These are phyloP conservation scores for Phenacoccus solenopsis DNA, from an alignment of 1,140 invertebrate species.

Conservation along the genomic window DNA sequence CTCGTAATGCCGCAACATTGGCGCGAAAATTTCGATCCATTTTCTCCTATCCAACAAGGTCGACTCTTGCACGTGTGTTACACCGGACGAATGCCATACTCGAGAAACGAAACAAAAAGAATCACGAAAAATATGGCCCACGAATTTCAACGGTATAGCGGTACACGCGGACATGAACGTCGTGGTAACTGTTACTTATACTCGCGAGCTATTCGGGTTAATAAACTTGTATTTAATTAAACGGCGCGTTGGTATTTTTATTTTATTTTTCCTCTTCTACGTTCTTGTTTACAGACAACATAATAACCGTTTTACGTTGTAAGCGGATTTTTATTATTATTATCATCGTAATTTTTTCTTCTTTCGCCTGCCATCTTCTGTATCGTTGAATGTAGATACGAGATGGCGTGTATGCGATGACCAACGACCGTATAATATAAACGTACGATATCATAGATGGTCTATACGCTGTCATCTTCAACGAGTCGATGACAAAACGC, in stretches of 20 bases:
- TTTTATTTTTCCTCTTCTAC: too few relatives aligned
- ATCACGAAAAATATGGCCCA: too few relatives aligned
- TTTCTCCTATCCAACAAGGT: too few relatives aligned
- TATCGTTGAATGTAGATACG: not conserved
- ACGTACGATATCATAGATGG: not conserved
- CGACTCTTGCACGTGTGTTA: too few relatives aligned
- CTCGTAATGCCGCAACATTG: too few relatives aligned
- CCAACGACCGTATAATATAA: not conserved
- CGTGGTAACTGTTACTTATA: not conserved
- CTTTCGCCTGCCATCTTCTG: not conserved
- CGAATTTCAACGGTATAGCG: too few relatives aligned
- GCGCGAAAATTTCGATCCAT: too few relatives aligned
- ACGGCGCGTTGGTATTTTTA: not conserved
- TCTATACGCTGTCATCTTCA: slow-evolving; percentile 1
- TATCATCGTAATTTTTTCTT: not conserved
- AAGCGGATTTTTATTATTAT: not conserved
- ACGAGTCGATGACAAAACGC: not conserved
- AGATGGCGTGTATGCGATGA: not conserved
- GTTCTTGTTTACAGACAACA: not conserved
- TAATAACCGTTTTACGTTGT: not conserved
- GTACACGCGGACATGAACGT: too few relatives aligned
- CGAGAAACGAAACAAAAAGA: too few relatives aligned
- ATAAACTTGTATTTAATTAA: slow-evolving; percentile 4
- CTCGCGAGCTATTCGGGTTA: not conserved
- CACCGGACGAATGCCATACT: too few relatives aligned